Conservation (phyloP, 2,113 vertebrate genomes). For the Anthoscopus minutus region DNA sequence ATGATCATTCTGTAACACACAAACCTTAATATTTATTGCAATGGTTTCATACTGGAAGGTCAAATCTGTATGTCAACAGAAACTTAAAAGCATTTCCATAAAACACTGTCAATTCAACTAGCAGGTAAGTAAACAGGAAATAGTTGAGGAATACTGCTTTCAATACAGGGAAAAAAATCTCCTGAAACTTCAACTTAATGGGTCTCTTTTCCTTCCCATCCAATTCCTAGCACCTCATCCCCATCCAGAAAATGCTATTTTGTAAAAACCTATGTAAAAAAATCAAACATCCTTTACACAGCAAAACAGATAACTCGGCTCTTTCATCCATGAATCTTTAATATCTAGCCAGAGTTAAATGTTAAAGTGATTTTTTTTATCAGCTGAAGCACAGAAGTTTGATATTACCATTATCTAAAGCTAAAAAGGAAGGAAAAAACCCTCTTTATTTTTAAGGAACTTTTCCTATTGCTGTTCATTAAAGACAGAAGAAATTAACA, state of each 20-base stretch:
- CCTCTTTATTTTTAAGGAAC: neutral
- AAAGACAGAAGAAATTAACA: neutral
- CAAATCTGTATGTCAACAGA: neutral
- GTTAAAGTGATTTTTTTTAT: slow-evolving; percentile 19
- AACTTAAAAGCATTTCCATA: neutral
- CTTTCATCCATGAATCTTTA: slow-evolving; percentile 30
- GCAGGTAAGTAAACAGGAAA: neutral
- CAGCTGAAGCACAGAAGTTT: neutral
- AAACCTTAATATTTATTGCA: neutral
- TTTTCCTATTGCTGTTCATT: neutral
- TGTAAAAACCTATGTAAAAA: neutral
- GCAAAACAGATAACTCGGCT: neutral
- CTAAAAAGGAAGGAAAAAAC: neutral
- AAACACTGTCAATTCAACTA: neutral
- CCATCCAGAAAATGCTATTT: neutral
- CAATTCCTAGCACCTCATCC: neutral
- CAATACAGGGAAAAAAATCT: neutral
- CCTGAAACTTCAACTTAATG: neutral
- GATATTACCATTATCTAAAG: neutral
- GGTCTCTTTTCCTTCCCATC: neutral
- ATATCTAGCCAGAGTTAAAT: neutral
- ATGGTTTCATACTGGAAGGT: neutral
- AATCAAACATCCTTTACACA: neutral
- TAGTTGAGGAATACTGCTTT: neutral
- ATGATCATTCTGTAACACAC: neutral